Conservation (phyloP, 1,140 invertebrate genomes). For the Scaptomyza pallida region DNA sequence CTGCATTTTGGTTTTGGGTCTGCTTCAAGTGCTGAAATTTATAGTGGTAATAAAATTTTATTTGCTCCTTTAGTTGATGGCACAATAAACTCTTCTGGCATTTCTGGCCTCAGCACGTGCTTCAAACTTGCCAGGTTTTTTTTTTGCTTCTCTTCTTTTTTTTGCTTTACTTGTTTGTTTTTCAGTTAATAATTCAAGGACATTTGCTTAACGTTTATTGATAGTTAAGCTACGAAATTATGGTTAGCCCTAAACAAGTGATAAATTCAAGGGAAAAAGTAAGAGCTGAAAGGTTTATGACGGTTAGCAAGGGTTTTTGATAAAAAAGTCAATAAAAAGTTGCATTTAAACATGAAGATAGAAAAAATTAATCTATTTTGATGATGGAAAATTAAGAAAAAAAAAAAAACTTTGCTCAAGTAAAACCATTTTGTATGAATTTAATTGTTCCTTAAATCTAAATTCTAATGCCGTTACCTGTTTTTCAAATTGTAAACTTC, state of each 20-base stretch:
- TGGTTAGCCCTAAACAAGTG: not conserved
- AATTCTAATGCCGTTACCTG: too few relatives aligned
- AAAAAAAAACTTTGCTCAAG: too few relatives aligned
- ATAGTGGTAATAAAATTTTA: slow-evolving; percentile 83
- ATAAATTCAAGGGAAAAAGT: not conserved
- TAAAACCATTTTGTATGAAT: too few relatives aligned
- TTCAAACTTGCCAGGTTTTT: slow-evolving; percentile 37
- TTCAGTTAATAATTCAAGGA: slow-evolving; percentile 53
- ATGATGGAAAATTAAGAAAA: too few relatives aligned
- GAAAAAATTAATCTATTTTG: too few relatives aligned
- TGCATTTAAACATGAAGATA: too few relatives aligned
- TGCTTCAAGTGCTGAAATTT: slow-evolving; percentile 78
- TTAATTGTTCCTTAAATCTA: too few relatives aligned
- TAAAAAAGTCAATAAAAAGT: too few relatives aligned
- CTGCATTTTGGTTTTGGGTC: slow-evolving; percentile 40
- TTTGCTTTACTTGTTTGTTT: slow-evolving; percentile 38
- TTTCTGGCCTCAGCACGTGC: slow-evolving; percentile 68
- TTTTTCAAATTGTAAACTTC: too few relatives aligned
- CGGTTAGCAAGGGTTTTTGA: too few relatives aligned
- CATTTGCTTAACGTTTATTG: slow-evolving; percentile 41
- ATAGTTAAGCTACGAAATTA: slow-evolving; percentile 10
- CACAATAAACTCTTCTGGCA: slow-evolving; percentile 79
- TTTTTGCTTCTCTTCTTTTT: slow-evolving; percentile 34
- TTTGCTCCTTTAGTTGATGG: slow-evolving; percentile 82
- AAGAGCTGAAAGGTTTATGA: not conserved